phyloP scores from a whole-genome alignment of 1,140 invertebrate species.

The Drosophila sproati region DNA sequence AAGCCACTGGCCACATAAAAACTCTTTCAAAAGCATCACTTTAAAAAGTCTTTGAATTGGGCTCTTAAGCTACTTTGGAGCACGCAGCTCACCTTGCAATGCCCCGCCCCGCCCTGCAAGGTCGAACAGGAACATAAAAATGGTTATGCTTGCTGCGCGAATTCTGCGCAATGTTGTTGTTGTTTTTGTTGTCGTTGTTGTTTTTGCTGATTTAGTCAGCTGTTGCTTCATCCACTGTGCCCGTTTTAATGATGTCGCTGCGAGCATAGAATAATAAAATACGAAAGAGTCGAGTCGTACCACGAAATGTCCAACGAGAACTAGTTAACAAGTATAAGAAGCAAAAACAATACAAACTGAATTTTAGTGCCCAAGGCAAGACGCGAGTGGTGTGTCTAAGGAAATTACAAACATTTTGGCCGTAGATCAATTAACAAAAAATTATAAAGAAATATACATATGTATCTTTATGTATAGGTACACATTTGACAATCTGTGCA shows the following conservation, averaged over 20 bases:
- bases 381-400: conserved; percentile 29
- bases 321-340: background rate
- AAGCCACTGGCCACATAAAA: no score
- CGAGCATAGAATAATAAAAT: conserved; percentile 18
- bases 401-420: conserved; percentile 48
- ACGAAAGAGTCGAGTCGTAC: background rate
- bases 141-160: background rate
- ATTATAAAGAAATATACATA: conserved; percentile 1
- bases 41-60: background rate
- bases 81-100: no score
- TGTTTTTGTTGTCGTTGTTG: conserved; percentile 2
- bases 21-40: background rate
- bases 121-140: conserved; percentile 12
- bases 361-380: conserved; percentile 30
- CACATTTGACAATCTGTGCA: background rate
- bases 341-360: background rate
- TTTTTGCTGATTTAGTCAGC: background rate
- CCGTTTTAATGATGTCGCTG: conserved; percentile 13
- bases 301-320: background rate
- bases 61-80: no score
- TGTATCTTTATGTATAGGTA: background rate
- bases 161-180: background rate
- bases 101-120: background rate
- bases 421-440: conserved; percentile 41
- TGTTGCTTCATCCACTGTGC: conserved; percentile 1